phyloP scores from a whole-genome alignment of 2,888 invertebrate genomes.

The Drosophila colorata region DNA sequence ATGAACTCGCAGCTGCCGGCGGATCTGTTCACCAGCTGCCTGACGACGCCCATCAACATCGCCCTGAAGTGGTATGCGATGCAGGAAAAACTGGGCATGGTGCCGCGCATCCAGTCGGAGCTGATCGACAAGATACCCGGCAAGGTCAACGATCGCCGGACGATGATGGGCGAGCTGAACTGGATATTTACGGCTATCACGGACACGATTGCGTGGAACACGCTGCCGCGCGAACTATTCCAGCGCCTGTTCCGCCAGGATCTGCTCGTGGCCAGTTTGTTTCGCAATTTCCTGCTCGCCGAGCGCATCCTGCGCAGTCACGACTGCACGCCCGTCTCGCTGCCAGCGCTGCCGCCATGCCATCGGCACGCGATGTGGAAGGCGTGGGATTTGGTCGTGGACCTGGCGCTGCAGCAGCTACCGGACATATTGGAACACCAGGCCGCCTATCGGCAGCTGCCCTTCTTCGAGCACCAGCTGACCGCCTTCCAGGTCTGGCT shows the following conservation, averaged over 20 bases:
- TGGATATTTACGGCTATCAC: slow-evolving; percentile 99
- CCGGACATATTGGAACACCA: slow-evolving; percentile 90
- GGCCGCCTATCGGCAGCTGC: slow-evolving; percentile 89
- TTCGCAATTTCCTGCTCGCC: slow-evolving; percentile 98
- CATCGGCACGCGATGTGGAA: slow-evolving; percentile 97
- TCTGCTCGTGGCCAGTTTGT: slow-evolving; percentile 98
- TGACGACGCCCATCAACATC: slow-evolving; percentile 99
- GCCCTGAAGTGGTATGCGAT: slow-evolving; percentile 97
- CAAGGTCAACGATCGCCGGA: slow-evolving; percentile 95
- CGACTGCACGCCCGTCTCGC: slow-evolving; percentile 98
- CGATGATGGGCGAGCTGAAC: slow-evolving; percentile 99
- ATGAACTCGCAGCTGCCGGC: slow-evolving; percentile 99
- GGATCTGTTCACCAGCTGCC: slow-evolving; percentile 98
- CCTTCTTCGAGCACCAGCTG: slow-evolving; percentile 98
- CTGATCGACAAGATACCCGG: slow-evolving; percentile 99
- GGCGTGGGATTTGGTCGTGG: slow-evolving; percentile 99
- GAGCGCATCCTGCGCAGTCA: slow-evolving; percentile 98
- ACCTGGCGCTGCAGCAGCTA: slow-evolving; percentile 96
- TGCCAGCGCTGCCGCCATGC: slow-evolving; percentile 95
- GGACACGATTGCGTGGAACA: slow-evolving; percentile 99
- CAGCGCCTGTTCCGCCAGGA: slow-evolving; percentile 99
- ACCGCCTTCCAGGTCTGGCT: slow-evolving; percentile 95
- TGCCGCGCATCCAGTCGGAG: slow-evolving; percentile 93
- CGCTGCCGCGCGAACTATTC: slow-evolving; percentile 96
- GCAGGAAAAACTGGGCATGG: slow-evolving; percentile 91